Conservation (phyloP, 2,113 vertebrate species). For the Rhynchomys soricoides region DNA sequence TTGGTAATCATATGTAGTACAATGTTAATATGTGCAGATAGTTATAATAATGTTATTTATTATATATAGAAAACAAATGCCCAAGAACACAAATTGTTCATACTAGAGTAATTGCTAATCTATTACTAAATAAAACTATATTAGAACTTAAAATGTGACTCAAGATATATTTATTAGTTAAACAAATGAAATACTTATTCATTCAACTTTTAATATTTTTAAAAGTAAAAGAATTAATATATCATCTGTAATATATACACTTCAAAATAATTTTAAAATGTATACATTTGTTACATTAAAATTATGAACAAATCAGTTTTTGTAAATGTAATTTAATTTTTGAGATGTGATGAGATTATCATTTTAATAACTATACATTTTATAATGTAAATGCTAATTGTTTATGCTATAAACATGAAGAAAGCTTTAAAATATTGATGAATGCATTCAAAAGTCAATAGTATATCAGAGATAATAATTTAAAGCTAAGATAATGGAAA, state of each 20-base stretch:
- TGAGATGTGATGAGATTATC: neutral
- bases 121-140: neutral
- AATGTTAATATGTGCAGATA: neutral
- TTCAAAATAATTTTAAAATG: neutral
- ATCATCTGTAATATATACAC: neutral
- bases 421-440: neutral
- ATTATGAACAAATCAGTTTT: slow-evolving; percentile 3
- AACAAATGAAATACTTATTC: neutral
- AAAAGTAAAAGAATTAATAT: neutral
- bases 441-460: neutral
- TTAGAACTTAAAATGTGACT: neutral
- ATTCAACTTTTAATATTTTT: neutral
- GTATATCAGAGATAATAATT: neutral
- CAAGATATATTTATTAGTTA: neutral
- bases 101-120: neutral
- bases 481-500: neutral
- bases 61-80: neutral
- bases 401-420: neutral
- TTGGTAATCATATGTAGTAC: neutral
- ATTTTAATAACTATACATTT: neutral
- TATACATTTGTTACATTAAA: neutral
- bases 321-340: neutral
- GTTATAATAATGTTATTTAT: neutral
- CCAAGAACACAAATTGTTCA: neutral
- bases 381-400: neutral